These are phyloP conservation scores for Ardeotis arabs DNA, from an alignment of 2,113 vertebrate genomes.

Conservation along the genomic window DNA sequence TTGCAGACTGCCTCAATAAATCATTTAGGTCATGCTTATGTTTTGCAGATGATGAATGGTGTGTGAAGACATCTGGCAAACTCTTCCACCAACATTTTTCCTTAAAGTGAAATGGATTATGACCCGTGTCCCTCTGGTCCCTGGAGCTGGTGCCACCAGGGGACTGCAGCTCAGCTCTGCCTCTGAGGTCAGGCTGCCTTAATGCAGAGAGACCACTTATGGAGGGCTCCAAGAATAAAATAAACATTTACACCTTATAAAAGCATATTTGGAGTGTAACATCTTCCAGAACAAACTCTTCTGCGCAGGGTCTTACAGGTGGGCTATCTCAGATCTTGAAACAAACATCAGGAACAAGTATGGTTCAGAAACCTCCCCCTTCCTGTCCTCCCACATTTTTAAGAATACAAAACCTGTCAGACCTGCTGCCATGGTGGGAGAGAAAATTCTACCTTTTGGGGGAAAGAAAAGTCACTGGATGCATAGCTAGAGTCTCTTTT, in stretches of 20 bases:
- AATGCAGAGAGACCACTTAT: rapidly evolving
- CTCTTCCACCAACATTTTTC: not conserved
- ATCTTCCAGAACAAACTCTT: not conserved
- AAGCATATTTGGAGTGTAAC: not conserved
- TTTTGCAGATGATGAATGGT: not conserved
- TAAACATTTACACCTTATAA: rapidly evolving
- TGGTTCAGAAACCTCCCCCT: not conserved
- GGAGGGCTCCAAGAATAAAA: not conserved
- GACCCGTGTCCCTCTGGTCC: not conserved
- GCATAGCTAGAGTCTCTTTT: not conserved
- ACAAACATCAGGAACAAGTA: not conserved
- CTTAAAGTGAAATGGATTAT: not conserved
- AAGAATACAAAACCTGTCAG: not conserved
- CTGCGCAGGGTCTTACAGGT: not conserved
- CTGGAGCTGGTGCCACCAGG: not conserved
- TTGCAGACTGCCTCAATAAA: not conserved
- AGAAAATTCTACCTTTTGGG: not conserved
- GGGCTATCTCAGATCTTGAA: not conserved
- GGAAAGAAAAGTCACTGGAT: not conserved
- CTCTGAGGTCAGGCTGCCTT: not conserved
- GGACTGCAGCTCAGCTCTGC: not conserved
- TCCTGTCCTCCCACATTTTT: not conserved
- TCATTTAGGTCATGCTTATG: not conserved
- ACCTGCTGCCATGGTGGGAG: not conserved
- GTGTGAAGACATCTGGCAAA: not conserved